Evolutionary conservation across 2,797 vertebrate species (phyloP).

Genomic region (Falco peregrinus): DNA sequence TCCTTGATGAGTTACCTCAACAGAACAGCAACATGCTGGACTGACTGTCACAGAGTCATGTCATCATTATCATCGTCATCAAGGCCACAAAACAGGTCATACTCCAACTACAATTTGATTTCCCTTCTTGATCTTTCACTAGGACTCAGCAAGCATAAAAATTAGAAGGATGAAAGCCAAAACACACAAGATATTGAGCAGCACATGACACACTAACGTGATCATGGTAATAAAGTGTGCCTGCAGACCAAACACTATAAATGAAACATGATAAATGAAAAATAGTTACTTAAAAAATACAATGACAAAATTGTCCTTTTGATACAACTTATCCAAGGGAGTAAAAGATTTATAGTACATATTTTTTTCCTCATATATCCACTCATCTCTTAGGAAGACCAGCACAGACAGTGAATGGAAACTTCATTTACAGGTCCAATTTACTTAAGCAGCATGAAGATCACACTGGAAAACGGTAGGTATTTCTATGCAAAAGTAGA

Average conservation of each 20-base stretch:
- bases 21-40: not conserved
- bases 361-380: not conserved
- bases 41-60: fast-evolving
- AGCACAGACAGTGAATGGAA: not conserved
- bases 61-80: not conserved
- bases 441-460: not conserved
- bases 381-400: not conserved
- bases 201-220: not conserved
- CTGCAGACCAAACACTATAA: not conserved
- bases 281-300: not conserved
- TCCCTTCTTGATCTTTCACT: not conserved
- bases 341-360: not conserved
- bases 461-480: not conserved
- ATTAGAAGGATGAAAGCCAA: not conserved
- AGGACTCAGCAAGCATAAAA: not conserved
- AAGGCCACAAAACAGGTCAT: not conserved
- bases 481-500: not conserved
- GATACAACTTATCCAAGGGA: not conserved
- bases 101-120: not conserved
- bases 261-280: not conserved
- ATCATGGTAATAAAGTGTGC: too few species aligned
- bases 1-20: not conserved
- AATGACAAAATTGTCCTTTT: not conserved
- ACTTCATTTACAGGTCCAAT: not conserved
- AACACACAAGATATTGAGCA: not conserved